Base-by-base conservation (phyloP, 2,888 invertebrate species). In the Malthinus seriepunctatus region DNA sequence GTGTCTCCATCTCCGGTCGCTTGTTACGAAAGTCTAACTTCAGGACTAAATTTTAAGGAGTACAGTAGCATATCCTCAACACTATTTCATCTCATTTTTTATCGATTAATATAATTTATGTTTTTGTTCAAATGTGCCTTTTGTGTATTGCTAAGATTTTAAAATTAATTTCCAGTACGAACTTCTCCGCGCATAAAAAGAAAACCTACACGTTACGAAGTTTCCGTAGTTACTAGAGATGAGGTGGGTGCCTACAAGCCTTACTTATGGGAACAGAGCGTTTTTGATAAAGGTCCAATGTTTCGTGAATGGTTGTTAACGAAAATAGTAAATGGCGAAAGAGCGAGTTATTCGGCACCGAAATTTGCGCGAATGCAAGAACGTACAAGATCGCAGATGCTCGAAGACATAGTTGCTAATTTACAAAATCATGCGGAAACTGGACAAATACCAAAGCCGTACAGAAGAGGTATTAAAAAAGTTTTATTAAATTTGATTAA, bases 241-340 rank as follows among this genome's bases (percentile, higher is more conserved):
- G 95, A 95, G 82, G 95, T 95, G 37, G 94, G 95, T 38, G 95
- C 95, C 66, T 95, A 95, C 82, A 95, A 95, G 78, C 95, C 95
- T 34, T 95, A 95, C 80, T 84, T 95, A 50, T 95, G 95, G 95
- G 95, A 95, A 78, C 94, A 95, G 80, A 93, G 92, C 69, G 90
- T 93, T 56, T 95, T 95, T 76, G 93, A 94, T 77, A 95, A 95
- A 83, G 95, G 94, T 31, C 88, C 94, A 14, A 94, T 95, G 93
- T 95, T 95, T 81, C 87, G 95, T 44, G 95, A 95, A 80, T 95
- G 95, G 95, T 82, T 95, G 53, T 82, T 95, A 44, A 95, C 95
- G 8, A 95, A 95, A 80, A 93, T 95, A 65, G 95, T 95, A 2
- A 95, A 95, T 71, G 95, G 95, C 0, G 95, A 95, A 78, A 82